Percentiles rank a stretch among this genome's conserved stretches.
phyloP scores from a whole-genome alignment of 2,888 invertebrate genomes.

The Eueremaeus valkanovi region DNA sequence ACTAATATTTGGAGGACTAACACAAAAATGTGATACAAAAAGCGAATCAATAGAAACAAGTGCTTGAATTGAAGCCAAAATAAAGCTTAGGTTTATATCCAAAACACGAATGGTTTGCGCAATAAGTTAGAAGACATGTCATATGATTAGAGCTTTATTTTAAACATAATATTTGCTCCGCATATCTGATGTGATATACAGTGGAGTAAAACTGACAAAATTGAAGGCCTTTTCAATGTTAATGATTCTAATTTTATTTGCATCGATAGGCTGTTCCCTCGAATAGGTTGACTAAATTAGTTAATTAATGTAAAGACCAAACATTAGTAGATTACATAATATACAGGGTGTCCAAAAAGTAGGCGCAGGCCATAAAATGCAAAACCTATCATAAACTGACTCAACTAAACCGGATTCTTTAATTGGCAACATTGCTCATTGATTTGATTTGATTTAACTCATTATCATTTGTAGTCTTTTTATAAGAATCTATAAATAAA shows the following conservation, averaged over 20 bases:
- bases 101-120: neutral
- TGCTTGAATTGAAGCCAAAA: neutral
- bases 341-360: too few relatives aligned
- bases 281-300: too few relatives aligned
- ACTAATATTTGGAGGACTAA: neutral
- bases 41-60: neutral
- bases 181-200: neutral
- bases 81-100: neutral
- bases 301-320: too few relatives aligned
- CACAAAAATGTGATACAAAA: neutral
- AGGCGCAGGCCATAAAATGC: too few relatives aligned
- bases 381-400: too few relatives aligned
- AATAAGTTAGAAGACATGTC: neutral
- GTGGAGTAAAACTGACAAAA: neutral
- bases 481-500: too few relatives aligned
- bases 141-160: neutral
- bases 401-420: too few relatives aligned
- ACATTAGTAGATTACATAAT: too few relatives aligned
- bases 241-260: neutral
- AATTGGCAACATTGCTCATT: too few relatives aligned
- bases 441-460: too few relatives aligned
- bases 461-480: too few relatives aligned
- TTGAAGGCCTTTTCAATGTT: conserved; percentile 17
- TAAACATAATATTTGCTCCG: neutral
- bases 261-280: too few relatives aligned